phyloP scores from a whole-genome alignment of 1,140 invertebrate genomes.

The Zeugodacus cucurbitae region DNA sequence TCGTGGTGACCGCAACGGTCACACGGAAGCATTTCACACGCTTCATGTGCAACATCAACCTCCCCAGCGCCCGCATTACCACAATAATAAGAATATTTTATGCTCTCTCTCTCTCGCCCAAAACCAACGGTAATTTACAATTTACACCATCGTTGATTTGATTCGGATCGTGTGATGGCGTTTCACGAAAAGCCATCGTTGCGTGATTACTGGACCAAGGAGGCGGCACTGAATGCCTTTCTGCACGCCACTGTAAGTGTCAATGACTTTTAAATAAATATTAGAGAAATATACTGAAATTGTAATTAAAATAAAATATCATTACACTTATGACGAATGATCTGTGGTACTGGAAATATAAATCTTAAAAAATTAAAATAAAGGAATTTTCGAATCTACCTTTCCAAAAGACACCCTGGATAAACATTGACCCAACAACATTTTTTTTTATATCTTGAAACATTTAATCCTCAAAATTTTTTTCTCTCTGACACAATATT shows the following conservation, averaged over 20 bases:
- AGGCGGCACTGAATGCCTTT: slow-evolving; percentile 61
- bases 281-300: too few relatives aligned
- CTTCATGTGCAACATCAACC: not conserved
- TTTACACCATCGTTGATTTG: not conserved
- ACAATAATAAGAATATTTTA: not conserved
- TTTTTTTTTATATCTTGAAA: too few relatives aligned
- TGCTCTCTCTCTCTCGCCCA: not conserved
- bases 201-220: slow-evolving; percentile 62
- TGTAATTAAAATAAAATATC: too few relatives aligned
- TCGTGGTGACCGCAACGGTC: not conserved
- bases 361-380: too few relatives aligned
- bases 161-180: slow-evolving; percentile 5
- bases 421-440: too few relatives aligned
- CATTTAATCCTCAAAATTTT: too few relatives aligned
- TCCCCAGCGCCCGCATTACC: not conserved
- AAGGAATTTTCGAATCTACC: too few relatives aligned
- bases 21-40: slow-evolving; percentile 1
- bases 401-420: too few relatives aligned
- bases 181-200: slow-evolving; percentile 47
- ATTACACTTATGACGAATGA: too few relatives aligned
- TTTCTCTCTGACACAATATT: too few relatives aligned
- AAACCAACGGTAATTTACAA: not conserved
- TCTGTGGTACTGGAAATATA: too few relatives aligned
- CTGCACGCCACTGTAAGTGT: slow-evolving; percentile 51
- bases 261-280: not conserved